These are phyloP conservation scores for Threskiornis aethiopicus DNA, from an alignment of 2,797 vertebrate genomes.

Conservation along the genomic window DNA sequence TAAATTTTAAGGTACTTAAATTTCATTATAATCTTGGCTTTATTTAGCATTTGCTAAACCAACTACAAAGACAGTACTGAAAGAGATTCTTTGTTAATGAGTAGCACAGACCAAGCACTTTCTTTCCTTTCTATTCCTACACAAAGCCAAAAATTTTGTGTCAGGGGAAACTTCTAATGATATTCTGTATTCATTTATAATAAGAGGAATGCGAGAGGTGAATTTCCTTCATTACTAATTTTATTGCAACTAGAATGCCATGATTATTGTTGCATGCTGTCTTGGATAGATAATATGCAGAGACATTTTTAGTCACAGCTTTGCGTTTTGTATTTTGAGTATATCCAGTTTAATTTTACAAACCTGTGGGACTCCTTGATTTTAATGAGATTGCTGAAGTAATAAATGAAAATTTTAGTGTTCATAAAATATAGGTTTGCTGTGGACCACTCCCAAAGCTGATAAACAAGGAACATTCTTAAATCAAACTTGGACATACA, in stretches of 20 bases:
- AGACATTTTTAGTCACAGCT: not conserved
- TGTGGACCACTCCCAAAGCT: not conserved
- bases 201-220: not conserved
- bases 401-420: not conserved
- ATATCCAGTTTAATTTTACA: not conserved
- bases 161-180: not conserved
- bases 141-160: not conserved
- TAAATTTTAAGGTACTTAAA: not conserved
- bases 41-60: not conserved
- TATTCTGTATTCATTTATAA: not conserved
- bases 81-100: not conserved
- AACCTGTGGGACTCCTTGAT: not conserved
- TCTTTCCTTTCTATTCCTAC: not conserved
- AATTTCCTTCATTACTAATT: not conserved
- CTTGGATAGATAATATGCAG: not conserved
- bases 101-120: not conserved
- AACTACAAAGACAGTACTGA: not conserved
- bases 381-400: not conserved
- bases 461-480: not conserved
- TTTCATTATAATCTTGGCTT: not conserved
- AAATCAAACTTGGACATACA: not conserved
- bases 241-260: not conserved
- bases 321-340: not conserved
- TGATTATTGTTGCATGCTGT: not conserved
- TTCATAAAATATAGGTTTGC: not conserved